Percentiles rank a stretch among this genome's conserved stretches.
Evolutionary conservation across 1,140 invertebrate genomes (phyloP).

Genomic region (Drosophila kohkoa): DNA sequence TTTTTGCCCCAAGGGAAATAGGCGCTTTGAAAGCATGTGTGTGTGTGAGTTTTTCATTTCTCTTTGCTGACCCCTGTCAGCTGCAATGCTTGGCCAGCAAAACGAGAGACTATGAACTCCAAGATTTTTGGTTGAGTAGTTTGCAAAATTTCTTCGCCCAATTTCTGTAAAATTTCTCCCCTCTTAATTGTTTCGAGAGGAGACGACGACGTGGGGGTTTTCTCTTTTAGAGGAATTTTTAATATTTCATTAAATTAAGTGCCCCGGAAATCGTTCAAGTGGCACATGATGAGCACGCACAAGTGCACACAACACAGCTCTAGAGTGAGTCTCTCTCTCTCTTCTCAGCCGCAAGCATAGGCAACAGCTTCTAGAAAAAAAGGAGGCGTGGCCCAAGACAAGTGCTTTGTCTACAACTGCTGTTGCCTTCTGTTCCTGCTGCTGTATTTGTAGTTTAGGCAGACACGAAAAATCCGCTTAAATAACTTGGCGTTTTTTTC

Average conservation of each 20-base stretch:
- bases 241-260: constrained; percentile 85
- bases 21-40: constrained; percentile 14
- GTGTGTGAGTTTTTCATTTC: neutral
- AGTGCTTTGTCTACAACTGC: neutral
- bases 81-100: neutral
- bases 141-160: constrained; percentile 15
- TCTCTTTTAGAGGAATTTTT: constrained; percentile 69
- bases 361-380: too few species aligned
- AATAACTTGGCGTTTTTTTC: constrained; percentile 29
- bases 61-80: constrained; percentile 12
- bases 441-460: constrained; percentile 46
- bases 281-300: constrained; percentile 76
- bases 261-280: constrained; percentile 76
- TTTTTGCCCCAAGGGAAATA: constrained; percentile 23
- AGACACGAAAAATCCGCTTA: constrained; percentile 66
- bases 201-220: neutral
- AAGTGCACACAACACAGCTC: constrained; percentile 62
- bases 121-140: constrained; percentile 30
- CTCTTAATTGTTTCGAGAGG: neutral
- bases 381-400: constrained; percentile 9
- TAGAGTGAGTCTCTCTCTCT: too few species aligned
- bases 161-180: neutral
- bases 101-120: constrained; percentile 18
- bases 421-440: too few species aligned
- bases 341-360: neutral